Evolutionary conservation across 1,140 invertebrate genomes (phyloP).

Genomic region (Listronotus bonariensis): DNA sequence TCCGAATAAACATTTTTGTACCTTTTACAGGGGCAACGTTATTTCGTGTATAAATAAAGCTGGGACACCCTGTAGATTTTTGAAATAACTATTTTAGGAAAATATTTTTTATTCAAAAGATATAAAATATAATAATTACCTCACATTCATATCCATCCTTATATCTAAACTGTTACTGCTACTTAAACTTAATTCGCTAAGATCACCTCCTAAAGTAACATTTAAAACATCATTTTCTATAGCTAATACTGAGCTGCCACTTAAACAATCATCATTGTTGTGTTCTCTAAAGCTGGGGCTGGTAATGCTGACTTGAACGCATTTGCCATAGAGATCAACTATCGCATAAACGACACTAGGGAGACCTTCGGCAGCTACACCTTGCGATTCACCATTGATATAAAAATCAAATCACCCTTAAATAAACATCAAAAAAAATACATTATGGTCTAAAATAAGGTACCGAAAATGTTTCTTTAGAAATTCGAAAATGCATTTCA

Average conservation of each 20-base stretch:
- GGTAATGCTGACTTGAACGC: slow-evolving; percentile 80
- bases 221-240: slow-evolving; percentile 55
- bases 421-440: slow-evolving; percentile 36
- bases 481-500: no score
- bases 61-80: no score
- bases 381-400: slow-evolving; percentile 87
- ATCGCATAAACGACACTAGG: slow-evolving; percentile 81
- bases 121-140: slow-evolving; percentile 28
- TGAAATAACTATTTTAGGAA: no score
- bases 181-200: slow-evolving; percentile 55
- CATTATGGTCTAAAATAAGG: no score
- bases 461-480: no score
- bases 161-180: slow-evolving; percentile 56
- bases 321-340: slow-evolving; percentile 91
- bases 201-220: slow-evolving; percentile 53
- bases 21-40: no score
- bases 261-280: slow-evolving; percentile 55
- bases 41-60: no score
- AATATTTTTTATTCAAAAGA: background rate
- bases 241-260: slow-evolving; percentile 54
- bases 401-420: slow-evolving; percentile 83
- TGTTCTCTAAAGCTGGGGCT: slow-evolving; percentile 51
- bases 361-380: slow-evolving; percentile 78
- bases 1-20: no score
- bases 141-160: slow-evolving; percentile 55